A percentile compares a stretch with the other conserved stretches of the same genome.
Evolutionary conservation across 2,797 vertebrate genomes (phyloP).

Genomic region (Steatocranus sp.): DNA sequence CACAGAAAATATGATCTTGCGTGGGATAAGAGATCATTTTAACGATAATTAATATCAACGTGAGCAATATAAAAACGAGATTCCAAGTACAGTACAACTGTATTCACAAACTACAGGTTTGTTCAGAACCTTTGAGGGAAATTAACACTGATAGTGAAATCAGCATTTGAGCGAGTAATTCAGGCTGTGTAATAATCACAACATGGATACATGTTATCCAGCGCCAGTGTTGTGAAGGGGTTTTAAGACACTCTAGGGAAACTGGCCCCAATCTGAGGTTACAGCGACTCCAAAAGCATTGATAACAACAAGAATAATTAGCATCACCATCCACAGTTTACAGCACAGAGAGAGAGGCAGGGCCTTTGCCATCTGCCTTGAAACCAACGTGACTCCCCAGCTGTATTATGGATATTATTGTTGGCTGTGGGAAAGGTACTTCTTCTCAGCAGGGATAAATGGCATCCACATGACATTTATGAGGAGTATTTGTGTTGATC

Average conservation of each 20-base stretch:
- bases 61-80: background rate
- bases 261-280: background rate
- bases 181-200: background rate
- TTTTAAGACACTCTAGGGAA: slow-evolving; percentile 5
- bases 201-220: slow-evolving; percentile 11
- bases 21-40: background rate
- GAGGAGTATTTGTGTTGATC: slow-evolving; percentile 24
- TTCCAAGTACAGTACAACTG: background rate
- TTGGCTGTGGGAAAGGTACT: slow-evolving; percentile 34
- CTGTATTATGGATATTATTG: slow-evolving; percentile 43
- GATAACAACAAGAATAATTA: slow-evolving; percentile 43
- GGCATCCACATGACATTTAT: slow-evolving; percentile 27
- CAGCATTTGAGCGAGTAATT: background rate
- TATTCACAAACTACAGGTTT: background rate
- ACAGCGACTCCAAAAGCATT: slow-evolving; percentile 3
- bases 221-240: slow-evolving; percentile 5
- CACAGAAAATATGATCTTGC: background rate
- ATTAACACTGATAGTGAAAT: background rate
- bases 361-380: slow-evolving; percentile 53
- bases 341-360: background rate
- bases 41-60: background rate
- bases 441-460: slow-evolving; percentile 20
- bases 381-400: slow-evolving; percentile 46
- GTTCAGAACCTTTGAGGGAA: background rate
- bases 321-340: background rate